Conservation (phyloP, 2,113 vertebrate species). For the Lycocorax pyrrhopterus region DNA sequence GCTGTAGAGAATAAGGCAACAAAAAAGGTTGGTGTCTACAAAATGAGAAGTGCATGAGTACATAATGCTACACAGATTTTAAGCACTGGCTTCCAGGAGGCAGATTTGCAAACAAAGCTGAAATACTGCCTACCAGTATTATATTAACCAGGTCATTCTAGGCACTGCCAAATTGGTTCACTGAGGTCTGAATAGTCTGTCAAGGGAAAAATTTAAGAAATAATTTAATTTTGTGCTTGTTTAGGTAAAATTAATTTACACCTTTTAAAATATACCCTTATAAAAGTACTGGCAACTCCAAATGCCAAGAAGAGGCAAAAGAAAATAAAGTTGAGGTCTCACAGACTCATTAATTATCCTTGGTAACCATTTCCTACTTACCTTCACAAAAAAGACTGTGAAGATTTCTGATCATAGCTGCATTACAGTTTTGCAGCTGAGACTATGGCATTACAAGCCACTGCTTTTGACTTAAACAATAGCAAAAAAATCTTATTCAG, state of each 20-base stretch:
- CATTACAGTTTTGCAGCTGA: background rate
- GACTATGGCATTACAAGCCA: background rate
- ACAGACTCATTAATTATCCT: background rate
- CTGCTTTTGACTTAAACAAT: background rate
- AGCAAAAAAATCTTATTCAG: background rate
- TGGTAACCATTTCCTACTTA: background rate
- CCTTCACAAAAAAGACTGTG: background rate
- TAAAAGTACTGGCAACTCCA: background rate
- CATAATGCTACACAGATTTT: background rate
- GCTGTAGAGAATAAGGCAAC: background rate
- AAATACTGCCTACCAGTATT: background rate
- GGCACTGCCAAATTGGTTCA: background rate
- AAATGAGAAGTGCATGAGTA: background rate
- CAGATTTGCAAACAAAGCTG: background rate
- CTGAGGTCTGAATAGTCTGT: background rate
- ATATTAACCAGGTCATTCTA: background rate
- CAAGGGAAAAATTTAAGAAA: background rate
- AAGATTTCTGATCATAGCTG: background rate
- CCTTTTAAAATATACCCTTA: background rate
- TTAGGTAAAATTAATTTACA: background rate
- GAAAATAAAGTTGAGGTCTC: background rate
- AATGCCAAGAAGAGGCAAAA: background rate
- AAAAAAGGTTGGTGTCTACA: background rate
- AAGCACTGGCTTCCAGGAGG: background rate
- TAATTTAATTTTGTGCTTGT: background rate